Evolutionary conservation across 2,888 invertebrate species (phyloP), one percentile per base, ranked within the genome.

Genomic region (Tinea pellionella): DNA sequence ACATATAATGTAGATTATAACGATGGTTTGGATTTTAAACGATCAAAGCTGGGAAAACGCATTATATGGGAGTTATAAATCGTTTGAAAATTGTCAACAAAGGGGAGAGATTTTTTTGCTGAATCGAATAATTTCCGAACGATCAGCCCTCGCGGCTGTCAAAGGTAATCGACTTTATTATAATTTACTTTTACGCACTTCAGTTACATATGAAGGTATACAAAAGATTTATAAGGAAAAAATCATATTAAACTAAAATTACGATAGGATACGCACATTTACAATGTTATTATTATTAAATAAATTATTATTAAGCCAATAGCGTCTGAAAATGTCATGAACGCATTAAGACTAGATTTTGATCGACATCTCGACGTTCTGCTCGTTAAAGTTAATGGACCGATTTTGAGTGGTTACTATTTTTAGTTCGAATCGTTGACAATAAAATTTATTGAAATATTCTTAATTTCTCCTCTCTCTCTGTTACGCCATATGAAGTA

Each of bases 311-410:
- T 37, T 37, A n/a, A 37, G n/a, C 2, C 47, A 47, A 47, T 15
- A 47, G 47, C 13, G n/a, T 37, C 37, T 19, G 16, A 55, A 29
- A 53, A 29, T 58, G 47, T 47, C 13, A 60, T 58, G 60, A 16
- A 37, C 37, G 80, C 77, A 80, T 80, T 79, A 78, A 79, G 79
- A 78, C 74, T 73, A 75, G 78, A 78, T 77, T 78, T 78, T 86
- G 86, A 87, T 84, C 78, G 86, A 85, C 85, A 79, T 84, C 82
- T 84, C 77, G 85, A 85, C 85, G 84, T 83, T 82, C n/a, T 75
- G 79, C 83, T 84, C 84, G 84, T 87, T 84, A 86, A 47, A 84
- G 71, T 80, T 85, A 86, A 87, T 85, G 81, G 83, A 80, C 75
- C 74, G 77, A 74, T 70, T 69, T 75, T 71, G 70, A 12, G 37